phyloP scores from a whole-genome alignment of 2,797 vertebrate species.

The Tiaroga cobitis region DNA sequence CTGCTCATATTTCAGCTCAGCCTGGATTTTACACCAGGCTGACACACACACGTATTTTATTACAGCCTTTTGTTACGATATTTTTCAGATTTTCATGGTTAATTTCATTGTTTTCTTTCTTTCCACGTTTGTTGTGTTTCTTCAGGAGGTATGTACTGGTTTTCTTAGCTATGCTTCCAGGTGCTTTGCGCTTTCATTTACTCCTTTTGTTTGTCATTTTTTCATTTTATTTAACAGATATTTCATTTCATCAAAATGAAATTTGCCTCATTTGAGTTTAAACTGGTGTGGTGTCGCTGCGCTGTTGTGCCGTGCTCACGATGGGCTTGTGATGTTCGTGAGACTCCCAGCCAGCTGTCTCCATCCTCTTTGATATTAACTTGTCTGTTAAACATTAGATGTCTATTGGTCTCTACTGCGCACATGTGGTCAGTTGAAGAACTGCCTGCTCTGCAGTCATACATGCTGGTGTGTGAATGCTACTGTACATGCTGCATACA shows the following conservation, averaged over 20 bases:
- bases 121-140: slow-evolving; percentile 85
- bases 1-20: slow-evolving; percentile 12
- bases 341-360: slow-evolving; percentile 25
- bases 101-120: slow-evolving; percentile 82
- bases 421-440: slow-evolving; percentile 20
- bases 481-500: background rate
- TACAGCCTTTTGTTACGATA: slow-evolving; percentile 24
- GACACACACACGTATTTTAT: slow-evolving; percentile 12
- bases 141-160: slow-evolving; percentile 96
- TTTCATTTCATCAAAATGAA: slow-evolving; percentile 65
- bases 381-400: background rate
- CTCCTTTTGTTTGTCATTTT: slow-evolving; percentile 61
- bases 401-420: background rate
- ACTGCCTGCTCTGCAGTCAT: background rate
- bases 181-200: slow-evolving; percentile 70
- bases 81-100: slow-evolving; percentile 68
- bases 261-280: slow-evolving; percentile 37
- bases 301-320: slow-evolving; percentile 35
- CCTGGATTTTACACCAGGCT: slow-evolving; percentile 11
- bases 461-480: background rate
- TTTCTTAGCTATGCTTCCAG: slow-evolving; percentile 69
- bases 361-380: slow-evolving; percentile 6
- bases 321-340: slow-evolving; percentile 17
- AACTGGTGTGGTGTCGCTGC: slow-evolving; percentile 46
- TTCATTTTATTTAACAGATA: slow-evolving; percentile 54